A percentile compares a stretch with the other conserved stretches of the same genome.
These are phyloP conservation scores for Haplochromis vanheusdeni DNA, from an alignment of 2,113 vertebrate genomes.

Conservation along the genomic window DNA sequence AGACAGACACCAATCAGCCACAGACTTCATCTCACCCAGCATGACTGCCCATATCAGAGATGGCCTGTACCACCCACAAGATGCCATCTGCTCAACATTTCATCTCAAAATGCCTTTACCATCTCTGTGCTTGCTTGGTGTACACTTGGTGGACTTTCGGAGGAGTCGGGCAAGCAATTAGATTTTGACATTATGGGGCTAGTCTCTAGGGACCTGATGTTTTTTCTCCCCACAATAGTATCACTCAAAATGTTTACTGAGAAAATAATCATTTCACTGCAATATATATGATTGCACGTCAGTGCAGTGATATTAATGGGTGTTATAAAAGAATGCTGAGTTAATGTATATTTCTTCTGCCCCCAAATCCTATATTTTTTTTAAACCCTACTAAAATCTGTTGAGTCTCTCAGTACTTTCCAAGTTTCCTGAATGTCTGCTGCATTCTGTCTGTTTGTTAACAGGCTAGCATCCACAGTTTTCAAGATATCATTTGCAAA, in stretches of 20 bases:
- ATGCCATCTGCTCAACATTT: conserved; percentile 60
- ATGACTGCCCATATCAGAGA: conserved; percentile 41
- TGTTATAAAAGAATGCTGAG: neutral
- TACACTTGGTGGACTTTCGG: conserved; percentile 3
- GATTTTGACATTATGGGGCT: neutral
- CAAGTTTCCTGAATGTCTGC: neutral
- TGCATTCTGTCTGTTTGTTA: neutral
- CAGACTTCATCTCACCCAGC: conserved; percentile 49
- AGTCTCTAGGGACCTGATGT: neutral
- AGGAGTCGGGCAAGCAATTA: neutral
- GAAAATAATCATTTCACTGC: neutral
- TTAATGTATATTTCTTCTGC: neutral
- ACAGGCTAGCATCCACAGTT: neutral
- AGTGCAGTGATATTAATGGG: neutral
- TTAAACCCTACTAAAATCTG: neutral
- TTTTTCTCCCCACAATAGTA: neutral
- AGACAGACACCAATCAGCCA: conserved; percentile 59
- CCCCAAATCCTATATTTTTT: neutral
- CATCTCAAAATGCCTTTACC: conserved; percentile 25
- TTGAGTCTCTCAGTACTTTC: neutral
- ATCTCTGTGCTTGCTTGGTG: neutral
- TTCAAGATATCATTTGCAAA: neutral
- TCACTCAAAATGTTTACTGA: neutral
- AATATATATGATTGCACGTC: neutral
- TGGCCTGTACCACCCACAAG: conserved; percentile 41